These are phyloP conservation scores for Caenorhabditis sp. DNA, from an alignment of 2,888 invertebrate genomes.

Conservation along the genomic window DNA sequence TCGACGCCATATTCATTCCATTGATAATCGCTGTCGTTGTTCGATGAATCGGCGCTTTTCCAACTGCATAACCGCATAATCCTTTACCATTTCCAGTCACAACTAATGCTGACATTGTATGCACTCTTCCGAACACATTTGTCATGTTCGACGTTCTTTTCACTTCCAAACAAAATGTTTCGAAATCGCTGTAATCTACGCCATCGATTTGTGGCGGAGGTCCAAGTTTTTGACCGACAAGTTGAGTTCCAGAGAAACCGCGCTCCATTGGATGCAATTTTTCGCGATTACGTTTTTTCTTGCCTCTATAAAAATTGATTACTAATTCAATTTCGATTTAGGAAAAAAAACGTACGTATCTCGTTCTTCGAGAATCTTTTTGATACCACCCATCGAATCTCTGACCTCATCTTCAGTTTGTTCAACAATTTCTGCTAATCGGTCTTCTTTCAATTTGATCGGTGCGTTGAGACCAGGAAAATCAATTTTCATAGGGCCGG, in stretches of 20 bases:
- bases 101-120: conserved; percentile 79
- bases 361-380: conserved; percentile 41
- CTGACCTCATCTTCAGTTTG: conserved; percentile 67
- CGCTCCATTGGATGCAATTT: conserved; percentile 84
- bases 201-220: conserved; percentile 87
- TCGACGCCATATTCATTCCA: conserved; percentile 88
- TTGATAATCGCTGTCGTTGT: conserved; percentile 64
- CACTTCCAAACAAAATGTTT: conserved; percentile 83
- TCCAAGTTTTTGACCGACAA: conserved; percentile 88
- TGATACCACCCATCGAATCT: conserved; percentile 29
- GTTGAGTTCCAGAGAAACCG: conserved; percentile 87
- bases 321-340: neutral
- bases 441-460: conserved; percentile 74
- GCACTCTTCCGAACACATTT: conserved; percentile 84
- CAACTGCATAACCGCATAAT: conserved; percentile 79
- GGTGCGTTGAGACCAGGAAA: conserved; percentile 93
- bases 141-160: conserved; percentile 88
- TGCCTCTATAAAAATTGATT: conserved; percentile 36
- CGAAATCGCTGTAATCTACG: conserved; percentile 80
- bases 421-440: conserved; percentile 55
- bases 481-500: conserved; percentile 80
- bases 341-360: conserved; percentile 27
- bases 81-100: conserved; percentile 92
- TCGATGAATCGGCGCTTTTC: conserved; percentile 69
- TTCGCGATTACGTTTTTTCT: conserved; percentile 59